Conservation (phyloP, 2,888 invertebrate species). For the Drosophila crucigera region DNA sequence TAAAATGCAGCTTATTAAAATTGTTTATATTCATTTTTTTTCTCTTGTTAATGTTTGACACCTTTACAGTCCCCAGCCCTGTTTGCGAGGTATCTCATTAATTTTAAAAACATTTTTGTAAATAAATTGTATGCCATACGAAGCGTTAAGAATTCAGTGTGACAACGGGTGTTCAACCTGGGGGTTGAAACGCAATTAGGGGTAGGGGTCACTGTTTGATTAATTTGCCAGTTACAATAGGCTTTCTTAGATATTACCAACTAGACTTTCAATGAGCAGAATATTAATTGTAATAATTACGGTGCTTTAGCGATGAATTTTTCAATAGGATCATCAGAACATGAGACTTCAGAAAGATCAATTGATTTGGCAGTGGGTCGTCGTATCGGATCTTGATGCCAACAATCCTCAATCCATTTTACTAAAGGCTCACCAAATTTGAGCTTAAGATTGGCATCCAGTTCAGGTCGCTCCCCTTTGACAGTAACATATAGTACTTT, state of each 20-base stretch:
- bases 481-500: no score
- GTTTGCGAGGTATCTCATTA: slow-evolving; percentile 63
- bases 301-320: neutral
- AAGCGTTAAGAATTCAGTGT: slow-evolving; percentile 64
- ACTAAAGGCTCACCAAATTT: neutral
- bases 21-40: slow-evolving; percentile 4
- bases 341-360: neutral
- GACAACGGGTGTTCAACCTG: slow-evolving; percentile 20
- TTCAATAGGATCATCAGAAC: neutral
- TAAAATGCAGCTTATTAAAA: neutral
- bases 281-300: no score
- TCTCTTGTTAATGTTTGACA: slow-evolving; percentile 54
- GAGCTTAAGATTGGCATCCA: no score
- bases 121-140: slow-evolving; percentile 68
- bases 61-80: slow-evolving; percentile 58
- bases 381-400: neutral
- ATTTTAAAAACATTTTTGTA: slow-evolving; percentile 65
- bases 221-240: slow-evolving; percentile 28
- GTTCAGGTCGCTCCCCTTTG: fast-evolving
- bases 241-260: neutral
- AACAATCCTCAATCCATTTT: neutral
- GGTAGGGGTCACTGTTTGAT: slow-evolving; percentile 10
- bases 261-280: no score
- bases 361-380: neutral
- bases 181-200: slow-evolving; percentile 30